A percentile compares a stretch with the other conserved stretches of the same genome.
phyloP scores from a whole-genome alignment of 1,140 invertebrate genomes.

The Gryllus bimaculatus region DNA sequence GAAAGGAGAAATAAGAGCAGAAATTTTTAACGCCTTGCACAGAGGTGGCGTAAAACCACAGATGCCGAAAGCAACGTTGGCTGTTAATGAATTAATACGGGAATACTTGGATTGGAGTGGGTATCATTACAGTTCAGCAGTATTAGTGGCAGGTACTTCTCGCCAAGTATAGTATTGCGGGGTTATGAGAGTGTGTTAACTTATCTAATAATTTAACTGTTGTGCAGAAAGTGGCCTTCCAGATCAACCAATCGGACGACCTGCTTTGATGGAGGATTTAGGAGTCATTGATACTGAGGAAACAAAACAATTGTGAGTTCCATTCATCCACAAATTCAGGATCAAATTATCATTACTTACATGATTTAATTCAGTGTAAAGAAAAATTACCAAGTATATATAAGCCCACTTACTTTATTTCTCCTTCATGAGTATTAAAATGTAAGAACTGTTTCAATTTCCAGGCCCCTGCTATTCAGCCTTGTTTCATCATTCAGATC shows the following conservation, averaged over 20 bases:
- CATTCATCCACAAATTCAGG: conserved; percentile 26
- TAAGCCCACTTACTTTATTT: background rate
- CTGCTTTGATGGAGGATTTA: conserved; percentile 32
- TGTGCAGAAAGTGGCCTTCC: conserved; percentile 35
- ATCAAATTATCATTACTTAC: background rate
- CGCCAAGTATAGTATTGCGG: background rate
- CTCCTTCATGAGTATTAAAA: background rate
- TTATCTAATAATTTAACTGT: background rate
- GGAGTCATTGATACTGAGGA: conserved; percentile 32
- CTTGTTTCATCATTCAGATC: conserved; percentile 3
- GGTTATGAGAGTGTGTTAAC: background rate
- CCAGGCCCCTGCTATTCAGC: conserved; percentile 4
- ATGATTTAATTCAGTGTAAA: background rate
- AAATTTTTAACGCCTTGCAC: conserved; percentile 36
- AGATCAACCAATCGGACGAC: conserved; percentile 33
- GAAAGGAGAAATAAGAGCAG: conserved; percentile 37
- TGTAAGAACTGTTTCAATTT: background rate
- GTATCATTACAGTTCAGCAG: conserved; percentile 36
- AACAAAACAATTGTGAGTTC: conserved; percentile 32
- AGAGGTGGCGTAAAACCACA: conserved; percentile 25
- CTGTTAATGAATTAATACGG: conserved; percentile 38
- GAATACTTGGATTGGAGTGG: conserved; percentile 42
- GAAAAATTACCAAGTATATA: background rate
- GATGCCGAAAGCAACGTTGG: conserved; percentile 31
- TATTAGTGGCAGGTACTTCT: conserved; percentile 34